Percentiles rank a stretch among this genome's conserved stretches.
These are phyloP conservation scores for Drosophila greeni DNA, from an alignment of 2,888 invertebrate genomes.

Conservation along the genomic window DNA sequence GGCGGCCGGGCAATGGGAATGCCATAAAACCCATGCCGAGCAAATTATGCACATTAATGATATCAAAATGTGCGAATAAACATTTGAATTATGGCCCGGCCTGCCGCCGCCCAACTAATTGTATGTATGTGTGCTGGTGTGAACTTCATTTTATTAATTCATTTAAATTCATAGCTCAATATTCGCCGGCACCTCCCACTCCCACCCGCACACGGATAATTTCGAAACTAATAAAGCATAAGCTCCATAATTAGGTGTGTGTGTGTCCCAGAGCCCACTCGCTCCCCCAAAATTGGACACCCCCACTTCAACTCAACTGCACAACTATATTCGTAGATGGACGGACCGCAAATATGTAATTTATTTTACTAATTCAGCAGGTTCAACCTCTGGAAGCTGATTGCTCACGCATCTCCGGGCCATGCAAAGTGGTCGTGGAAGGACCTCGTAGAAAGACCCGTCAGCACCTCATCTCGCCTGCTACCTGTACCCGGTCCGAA, in stretches of 20 bases:
- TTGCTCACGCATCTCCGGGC: conserved; percentile 36
- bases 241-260: conserved; percentile 66
- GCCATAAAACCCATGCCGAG: conserved; percentile 16
- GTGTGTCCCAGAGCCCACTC: conserved; percentile 46
- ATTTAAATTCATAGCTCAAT: conserved; percentile 69
- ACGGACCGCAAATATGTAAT: conserved; percentile 56
- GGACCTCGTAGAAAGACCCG: conserved; percentile 3
- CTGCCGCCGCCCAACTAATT: conserved; percentile 42
- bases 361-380: conserved; percentile 71
- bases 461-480: conserved; percentile 27
- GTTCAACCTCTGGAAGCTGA: conserved; percentile 65
- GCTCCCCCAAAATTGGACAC: conserved; percentile 19
- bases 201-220: conserved; percentile 22
- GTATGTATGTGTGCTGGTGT: conserved; percentile 45
- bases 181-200: conserved; percentile 26
- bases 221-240: conserved; percentile 67
- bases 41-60: conserved; percentile 62
- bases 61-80: conserved; percentile 64
- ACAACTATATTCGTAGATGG: conserved; percentile 9
- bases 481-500: conserved; percentile 5
- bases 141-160: conserved; percentile 67
- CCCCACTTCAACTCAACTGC: not conserved
- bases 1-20: conserved; percentile 8
- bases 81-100: conserved; percentile 57
- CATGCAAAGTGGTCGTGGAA: conserved; percentile 7